A percentile compares a stretch with the other conserved stretches of the same genome.
These are phyloP conservation scores for Leptinotarsa peninsularis DNA, from an alignment of 2,888 invertebrate species.

Conservation along the genomic window DNA sequence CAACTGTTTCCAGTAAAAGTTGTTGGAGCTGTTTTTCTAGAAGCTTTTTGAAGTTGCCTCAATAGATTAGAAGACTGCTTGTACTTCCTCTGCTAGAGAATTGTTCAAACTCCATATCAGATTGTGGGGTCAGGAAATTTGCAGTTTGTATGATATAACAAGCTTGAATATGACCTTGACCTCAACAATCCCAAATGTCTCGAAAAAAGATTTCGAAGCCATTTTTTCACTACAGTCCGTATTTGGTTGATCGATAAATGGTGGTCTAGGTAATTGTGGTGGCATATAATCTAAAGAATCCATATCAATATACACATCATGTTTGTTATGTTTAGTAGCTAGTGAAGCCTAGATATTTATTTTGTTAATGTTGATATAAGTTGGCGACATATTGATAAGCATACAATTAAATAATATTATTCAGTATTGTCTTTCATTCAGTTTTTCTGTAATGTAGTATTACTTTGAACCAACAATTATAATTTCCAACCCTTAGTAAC, in stretches of 20 bases:
- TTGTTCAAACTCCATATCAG: constrained; percentile 26
- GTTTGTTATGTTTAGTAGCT: constrained; percentile 45
- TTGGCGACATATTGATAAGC: constrained; percentile 34
- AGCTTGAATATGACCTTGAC: constrained; percentile 1
- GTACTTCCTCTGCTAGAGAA: constrained; percentile 11
- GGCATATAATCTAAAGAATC: constrained; percentile 35
- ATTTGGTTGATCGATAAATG: constrained; percentile 6
- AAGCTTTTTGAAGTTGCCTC: constrained; percentile 19
- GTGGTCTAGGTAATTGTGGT: constrained; percentile 12
- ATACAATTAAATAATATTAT: constrained; percentile 22
- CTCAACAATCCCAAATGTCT: constrained; percentile 9
- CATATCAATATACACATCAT: constrained; percentile 51
- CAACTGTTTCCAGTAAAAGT: not conserved
- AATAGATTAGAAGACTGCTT: constrained; percentile 29
- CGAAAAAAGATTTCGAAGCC: not conserved
- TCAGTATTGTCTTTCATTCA: not conserved
- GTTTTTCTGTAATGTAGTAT: no score
- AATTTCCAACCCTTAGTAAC: no score
- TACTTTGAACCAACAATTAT: no score
- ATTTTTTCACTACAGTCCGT: not conserved
- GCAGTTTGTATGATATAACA: not conserved
- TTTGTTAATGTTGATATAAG: constrained; percentile 49
- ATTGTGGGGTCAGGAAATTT: constrained; percentile 7
- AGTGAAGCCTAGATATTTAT: constrained; percentile 46
- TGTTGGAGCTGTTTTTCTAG: not conserved